Conservation (phyloP, 2,113 vertebrate genomes). For the Syrmaticus mikado region DNA sequence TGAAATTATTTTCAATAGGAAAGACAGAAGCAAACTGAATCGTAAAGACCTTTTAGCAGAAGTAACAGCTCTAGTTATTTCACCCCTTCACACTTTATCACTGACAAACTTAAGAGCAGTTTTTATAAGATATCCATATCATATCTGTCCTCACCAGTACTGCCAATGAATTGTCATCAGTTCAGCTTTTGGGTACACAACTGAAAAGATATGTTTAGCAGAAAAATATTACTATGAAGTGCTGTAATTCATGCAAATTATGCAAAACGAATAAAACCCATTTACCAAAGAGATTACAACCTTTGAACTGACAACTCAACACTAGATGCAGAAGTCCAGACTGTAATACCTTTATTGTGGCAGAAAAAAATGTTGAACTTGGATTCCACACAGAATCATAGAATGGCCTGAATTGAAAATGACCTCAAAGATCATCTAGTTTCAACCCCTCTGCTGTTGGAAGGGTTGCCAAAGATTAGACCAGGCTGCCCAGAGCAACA, state of each 20-base stretch:
- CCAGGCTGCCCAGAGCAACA: too few relatives aligned
- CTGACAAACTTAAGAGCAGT: not conserved
- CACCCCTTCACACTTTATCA: not conserved
- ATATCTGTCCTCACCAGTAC: not conserved
- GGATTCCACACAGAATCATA: not conserved
- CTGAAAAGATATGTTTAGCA: not conserved
- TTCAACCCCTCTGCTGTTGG: too few relatives aligned
- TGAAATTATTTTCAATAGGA: not conserved
- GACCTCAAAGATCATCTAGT: too few relatives aligned
- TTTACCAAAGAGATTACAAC: slow-evolving; percentile 52
- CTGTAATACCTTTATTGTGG: not conserved
- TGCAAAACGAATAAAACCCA: slow-evolving; percentile 34
- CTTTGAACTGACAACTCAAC: slow-evolving; percentile 48
- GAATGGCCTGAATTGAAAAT: too few relatives aligned
- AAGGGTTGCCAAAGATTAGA: too few relatives aligned
- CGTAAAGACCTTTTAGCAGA: not conserved
- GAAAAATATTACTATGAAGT: slow-evolving; percentile 42
- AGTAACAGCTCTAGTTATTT: slow-evolving; percentile 10
- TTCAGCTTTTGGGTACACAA: not conserved
- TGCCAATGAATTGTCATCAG: not conserved
- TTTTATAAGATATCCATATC: not conserved
- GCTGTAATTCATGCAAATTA: slow-evolving; percentile 49
- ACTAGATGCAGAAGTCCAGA: slow-evolving; percentile 31
- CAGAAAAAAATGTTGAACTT: not conserved
- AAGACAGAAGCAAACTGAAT: not conserved